Evolutionary conservation across 2,113 vertebrate species (phyloP).

Genomic region (Microcebus lehilahytsara): DNA sequence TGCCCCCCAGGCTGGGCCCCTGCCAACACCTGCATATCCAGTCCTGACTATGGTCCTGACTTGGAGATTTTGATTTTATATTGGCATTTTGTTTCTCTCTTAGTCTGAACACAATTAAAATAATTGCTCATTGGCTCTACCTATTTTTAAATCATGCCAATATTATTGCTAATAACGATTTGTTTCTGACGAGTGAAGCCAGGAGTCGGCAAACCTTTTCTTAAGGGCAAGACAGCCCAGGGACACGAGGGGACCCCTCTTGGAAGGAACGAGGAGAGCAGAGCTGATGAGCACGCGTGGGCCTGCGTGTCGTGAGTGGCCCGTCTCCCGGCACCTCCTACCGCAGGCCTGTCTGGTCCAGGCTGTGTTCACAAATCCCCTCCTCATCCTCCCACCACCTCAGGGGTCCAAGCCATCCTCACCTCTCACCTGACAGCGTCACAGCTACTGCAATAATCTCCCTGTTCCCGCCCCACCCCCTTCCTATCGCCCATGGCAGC

Average conservation of each 20-base stretch:
- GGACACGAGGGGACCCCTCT: not conserved
- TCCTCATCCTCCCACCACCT: not conserved
- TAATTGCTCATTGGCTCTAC: not conserved
- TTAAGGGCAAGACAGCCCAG: not conserved
- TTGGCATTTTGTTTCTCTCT: not conserved
- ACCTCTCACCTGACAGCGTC: not conserved
- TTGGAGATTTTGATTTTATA: not conserved
- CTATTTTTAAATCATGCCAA: not conserved
- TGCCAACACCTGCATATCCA: rapidly evolving
- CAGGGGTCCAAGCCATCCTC: not conserved
- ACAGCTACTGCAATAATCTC: not conserved
- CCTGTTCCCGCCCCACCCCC: not conserved
- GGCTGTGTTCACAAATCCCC: not conserved
- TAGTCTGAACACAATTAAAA: not conserved
- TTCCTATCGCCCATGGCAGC: not conserved
- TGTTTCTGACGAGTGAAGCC: not conserved
- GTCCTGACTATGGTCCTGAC: no score
- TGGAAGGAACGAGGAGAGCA: not conserved
- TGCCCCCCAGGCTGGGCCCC: rapidly evolving
- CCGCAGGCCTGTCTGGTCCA: rapidly evolving
- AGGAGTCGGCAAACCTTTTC: not conserved
- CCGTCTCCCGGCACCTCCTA: rapidly evolving
- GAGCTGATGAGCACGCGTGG: rapidly evolving
- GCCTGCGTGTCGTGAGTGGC: rapidly evolving
- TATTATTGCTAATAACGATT: not conserved